phyloP scores from a whole-genome alignment of 2,888 invertebrate genomes.

The Drosophila macrospina region DNA sequence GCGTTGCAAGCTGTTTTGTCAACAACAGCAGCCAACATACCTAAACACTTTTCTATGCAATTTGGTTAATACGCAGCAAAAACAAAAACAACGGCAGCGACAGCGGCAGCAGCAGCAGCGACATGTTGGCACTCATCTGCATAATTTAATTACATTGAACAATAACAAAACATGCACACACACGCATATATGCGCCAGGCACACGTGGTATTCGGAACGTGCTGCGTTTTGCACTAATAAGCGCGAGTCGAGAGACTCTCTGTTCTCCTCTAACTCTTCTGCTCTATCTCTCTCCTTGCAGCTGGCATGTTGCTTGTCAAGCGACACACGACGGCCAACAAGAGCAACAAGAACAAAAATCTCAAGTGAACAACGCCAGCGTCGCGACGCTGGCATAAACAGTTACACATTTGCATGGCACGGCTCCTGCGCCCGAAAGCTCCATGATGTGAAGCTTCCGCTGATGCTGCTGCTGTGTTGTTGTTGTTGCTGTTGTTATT shows the following conservation, averaged over 20 bases:
- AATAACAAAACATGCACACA: conserved; percentile 65
- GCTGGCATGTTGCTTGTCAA: conserved; percentile 61
- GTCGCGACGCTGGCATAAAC: conserved; percentile 64
- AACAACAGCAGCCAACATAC: conserved; percentile 47
- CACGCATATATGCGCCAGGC: conserved; percentile 7
- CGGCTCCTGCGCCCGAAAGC: conserved; percentile 30
- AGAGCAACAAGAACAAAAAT: conserved; percentile 39
- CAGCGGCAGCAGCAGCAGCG: conserved; percentile 20
- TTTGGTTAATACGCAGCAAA: conserved; percentile 55
- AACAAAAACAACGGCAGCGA: conserved; percentile 24
- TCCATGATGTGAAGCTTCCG: conserved; percentile 26
- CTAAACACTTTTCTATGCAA: conserved; percentile 68
- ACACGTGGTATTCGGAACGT: conserved; percentile 44
- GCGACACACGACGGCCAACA: conserved; percentile 34
- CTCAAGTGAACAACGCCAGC: conserved; percentile 49
- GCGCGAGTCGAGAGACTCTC: conserved; percentile 32
- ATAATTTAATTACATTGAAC: conserved; percentile 80
- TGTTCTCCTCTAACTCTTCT: background rate
- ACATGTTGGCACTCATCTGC: conserved; percentile 74
- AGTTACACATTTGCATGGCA: conserved; percentile 74
- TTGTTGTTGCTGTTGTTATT: conserved; percentile 42
- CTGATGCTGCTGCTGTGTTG: conserved; percentile 30
- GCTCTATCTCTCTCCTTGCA: conserved; percentile 12
- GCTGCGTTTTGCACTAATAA: conserved; percentile 76
- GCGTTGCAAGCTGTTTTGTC: conserved; percentile 48